A percentile compares a stretch with the other conserved stretches of the same genome.
phyloP scores from a whole-genome alignment of 2,797 vertebrate species.

The Cirrhinus molitorella region DNA sequence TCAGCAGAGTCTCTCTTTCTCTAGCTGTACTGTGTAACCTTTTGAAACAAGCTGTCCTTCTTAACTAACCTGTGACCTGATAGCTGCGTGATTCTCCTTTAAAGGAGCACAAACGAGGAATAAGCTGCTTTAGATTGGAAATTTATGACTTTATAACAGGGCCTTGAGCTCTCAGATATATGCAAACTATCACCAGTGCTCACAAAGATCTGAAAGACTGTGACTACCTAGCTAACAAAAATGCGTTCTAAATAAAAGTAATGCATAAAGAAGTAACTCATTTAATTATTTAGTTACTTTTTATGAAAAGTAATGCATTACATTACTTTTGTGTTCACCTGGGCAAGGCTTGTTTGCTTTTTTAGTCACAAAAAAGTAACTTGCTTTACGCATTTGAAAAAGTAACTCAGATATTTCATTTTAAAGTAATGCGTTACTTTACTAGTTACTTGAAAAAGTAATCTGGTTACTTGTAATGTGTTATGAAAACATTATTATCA shows the following conservation, averaged over 20 bases:
- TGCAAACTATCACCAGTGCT: slow-evolving; percentile 31
- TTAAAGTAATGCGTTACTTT: no score
- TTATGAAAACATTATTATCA: no score
- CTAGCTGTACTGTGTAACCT: slow-evolving; percentile 35
- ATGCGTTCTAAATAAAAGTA: background rate
- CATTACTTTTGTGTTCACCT: no score
- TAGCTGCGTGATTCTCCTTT: slow-evolving; percentile 30
- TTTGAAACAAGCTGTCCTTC: slow-evolving; percentile 17
- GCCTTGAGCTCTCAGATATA: slow-evolving; percentile 28
- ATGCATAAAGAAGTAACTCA: no score
- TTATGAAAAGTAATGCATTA: no score
- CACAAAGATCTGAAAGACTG: slow-evolving; percentile 22
- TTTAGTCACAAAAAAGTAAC: no score
- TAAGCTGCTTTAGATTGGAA: slow-evolving; percentile 51
- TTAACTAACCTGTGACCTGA: slow-evolving; percentile 31
- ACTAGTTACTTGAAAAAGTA: no score
- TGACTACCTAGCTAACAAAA: background rate
- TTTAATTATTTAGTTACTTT: no score
- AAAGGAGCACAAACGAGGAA: slow-evolving; percentile 36
- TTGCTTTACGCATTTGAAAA: no score
- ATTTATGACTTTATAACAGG: slow-evolving; percentile 1
- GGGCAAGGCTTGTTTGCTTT: no score
- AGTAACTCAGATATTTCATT: no score
- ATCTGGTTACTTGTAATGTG: no score
- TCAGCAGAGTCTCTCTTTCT: slow-evolving; percentile 9